Percentiles rank a stretch among this genome's conserved stretches.
These are phyloP conservation scores for Pterocles gutturalis DNA, from an alignment of 2,113 vertebrate genomes.

Conservation along the genomic window DNA sequence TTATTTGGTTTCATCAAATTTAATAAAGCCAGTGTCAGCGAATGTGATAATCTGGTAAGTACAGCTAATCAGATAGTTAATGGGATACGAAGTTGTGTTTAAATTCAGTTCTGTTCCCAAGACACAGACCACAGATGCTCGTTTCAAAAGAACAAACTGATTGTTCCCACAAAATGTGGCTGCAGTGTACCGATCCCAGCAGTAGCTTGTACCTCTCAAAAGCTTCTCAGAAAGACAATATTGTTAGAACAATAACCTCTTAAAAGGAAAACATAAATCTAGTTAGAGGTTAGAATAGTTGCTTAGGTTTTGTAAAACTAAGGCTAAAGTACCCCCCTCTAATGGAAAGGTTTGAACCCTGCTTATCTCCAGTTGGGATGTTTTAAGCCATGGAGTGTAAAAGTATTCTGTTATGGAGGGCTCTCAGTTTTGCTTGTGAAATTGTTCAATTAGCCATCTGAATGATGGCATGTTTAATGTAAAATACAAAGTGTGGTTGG, in stretches of 20 bases:
- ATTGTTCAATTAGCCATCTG: background rate
- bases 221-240: background rate
- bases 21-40: background rate
- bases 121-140: background rate
- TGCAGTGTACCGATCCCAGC: background rate
- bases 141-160: background rate
- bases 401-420: background rate
- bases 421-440: background rate
- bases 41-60: background rate
- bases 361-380: background rate
- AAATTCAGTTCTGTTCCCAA: background rate
- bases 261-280: background rate
- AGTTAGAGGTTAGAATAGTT: background rate
- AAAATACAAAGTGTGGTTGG: background rate
- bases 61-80: background rate
- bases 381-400: background rate
- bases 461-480: background rate
- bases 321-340: background rate
- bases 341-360: background rate
- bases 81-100: background rate
- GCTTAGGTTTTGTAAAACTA: background rate
- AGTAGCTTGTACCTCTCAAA: background rate
- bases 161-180: background rate
- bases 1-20: constrained; percentile 2
- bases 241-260: background rate